These are phyloP conservation scores for Tipula unca DNA, from an alignment of 2,888 invertebrate genomes.

Conservation along the genomic window DNA sequence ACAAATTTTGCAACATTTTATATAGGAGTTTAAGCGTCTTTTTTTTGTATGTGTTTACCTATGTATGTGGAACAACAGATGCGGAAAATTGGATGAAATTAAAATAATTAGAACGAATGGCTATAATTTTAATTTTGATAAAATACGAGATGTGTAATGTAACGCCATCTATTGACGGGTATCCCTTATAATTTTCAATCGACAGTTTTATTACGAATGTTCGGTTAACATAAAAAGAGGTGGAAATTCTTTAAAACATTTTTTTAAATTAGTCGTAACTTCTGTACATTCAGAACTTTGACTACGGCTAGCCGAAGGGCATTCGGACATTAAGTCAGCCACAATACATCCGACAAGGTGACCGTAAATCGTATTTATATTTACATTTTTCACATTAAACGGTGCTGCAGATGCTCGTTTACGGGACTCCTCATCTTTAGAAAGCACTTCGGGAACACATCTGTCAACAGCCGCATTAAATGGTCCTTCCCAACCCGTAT, in stretches of 20 bases:
- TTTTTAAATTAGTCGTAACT: not conserved
- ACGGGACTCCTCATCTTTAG: not conserved
- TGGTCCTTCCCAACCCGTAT: not conserved
- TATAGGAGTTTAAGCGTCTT: not conserved
- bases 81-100: not conserved
- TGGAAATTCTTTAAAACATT: not conserved
- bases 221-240: not conserved
- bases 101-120: not conserved
- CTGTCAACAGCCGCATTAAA: not conserved
- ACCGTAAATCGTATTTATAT: not conserved
- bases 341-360: not conserved
- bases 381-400: not conserved
- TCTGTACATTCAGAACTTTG: not conserved
- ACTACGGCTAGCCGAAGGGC: not conserved
- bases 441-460: not conserved
- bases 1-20: not conserved
- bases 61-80: not conserved
- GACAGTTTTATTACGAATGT: not conserved
- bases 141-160: not conserved
- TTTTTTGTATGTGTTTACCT: not conserved
- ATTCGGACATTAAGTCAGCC: not conserved
- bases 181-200: not conserved
- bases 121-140: not conserved
- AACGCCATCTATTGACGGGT: not conserved
- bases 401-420: not conserved